These are phyloP conservation scores for Laothoe populi DNA, from an alignment of 2,888 invertebrate species.

Conservation along the genomic window DNA sequence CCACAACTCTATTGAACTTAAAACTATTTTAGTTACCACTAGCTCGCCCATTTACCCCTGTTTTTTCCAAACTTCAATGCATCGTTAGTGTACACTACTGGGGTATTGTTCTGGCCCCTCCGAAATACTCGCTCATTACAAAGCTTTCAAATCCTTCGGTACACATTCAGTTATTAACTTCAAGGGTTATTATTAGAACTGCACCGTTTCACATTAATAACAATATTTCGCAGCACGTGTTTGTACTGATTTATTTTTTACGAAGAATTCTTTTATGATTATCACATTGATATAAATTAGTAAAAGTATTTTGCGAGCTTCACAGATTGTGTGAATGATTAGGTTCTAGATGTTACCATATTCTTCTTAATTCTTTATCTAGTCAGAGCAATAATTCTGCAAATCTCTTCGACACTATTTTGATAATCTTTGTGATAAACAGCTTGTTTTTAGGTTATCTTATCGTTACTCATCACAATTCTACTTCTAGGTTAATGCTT, in stretches of 20 bases:
- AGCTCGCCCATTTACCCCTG: not conserved
- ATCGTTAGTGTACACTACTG: constrained; percentile 8
- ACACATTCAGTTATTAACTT: constrained; percentile 7
- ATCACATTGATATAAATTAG: not conserved
- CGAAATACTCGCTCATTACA: not conserved
- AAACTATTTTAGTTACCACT: not conserved
- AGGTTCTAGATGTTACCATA: too few relatives aligned
- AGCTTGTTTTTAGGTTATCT: too few relatives aligned
- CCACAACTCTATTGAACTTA: not conserved
- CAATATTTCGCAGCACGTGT: not conserved
- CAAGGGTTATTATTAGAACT: constrained; percentile 14
- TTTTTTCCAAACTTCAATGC: constrained; percentile 15
- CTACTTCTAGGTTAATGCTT: too few relatives aligned
- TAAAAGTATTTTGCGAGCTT: not conserved
- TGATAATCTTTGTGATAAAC: too few relatives aligned
- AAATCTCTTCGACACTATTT: too few relatives aligned
- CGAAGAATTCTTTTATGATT: not conserved
- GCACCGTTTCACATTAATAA: constrained; percentile 5
- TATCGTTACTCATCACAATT: too few relatives aligned
- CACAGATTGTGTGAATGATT: too few relatives aligned
- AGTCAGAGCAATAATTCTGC: too few relatives aligned
- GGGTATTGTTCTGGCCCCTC: constrained; percentile 12
- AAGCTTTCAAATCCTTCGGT: not conserved
- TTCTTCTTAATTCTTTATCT: too few relatives aligned
- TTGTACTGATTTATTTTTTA: constrained; percentile 4